Conservation (phyloP, 2,797 vertebrate genomes). For the Gadopsis bispinosus region DNA sequence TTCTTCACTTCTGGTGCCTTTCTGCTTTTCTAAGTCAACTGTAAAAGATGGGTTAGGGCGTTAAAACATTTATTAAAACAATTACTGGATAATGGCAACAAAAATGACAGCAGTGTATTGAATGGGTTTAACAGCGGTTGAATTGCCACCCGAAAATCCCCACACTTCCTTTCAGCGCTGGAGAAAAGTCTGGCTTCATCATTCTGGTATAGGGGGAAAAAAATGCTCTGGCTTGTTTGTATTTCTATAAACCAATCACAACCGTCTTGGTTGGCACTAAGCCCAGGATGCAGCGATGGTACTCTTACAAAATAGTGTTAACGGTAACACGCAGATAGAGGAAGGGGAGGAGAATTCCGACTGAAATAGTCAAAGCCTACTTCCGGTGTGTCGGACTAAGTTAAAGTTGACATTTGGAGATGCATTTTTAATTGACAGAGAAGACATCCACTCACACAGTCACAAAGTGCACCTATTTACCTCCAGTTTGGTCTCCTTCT, state of each 20-base stretch:
- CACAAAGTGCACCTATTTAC: constrained; percentile 28
- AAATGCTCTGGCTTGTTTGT: no score
- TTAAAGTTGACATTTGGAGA: neutral
- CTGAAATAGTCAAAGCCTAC: no score
- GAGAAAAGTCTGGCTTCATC: no score
- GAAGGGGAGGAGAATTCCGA: no score
- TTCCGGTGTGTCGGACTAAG: no score
- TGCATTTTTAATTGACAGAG: neutral
- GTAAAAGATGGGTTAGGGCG: neutral
- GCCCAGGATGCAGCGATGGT: no score
- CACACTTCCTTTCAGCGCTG: no score
- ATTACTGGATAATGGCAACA: neutral
- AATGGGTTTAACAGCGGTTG: neutral
- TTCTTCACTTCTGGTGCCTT: constrained; percentile 4
- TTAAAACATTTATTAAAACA: neutral
- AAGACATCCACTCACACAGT: neutral
- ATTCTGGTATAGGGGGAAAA: no score
- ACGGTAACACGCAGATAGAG: no score
- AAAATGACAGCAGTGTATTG: neutral
- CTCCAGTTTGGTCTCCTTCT: constrained; percentile 19
- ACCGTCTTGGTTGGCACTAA: no score
- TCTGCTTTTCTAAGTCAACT: constrained; percentile 38
- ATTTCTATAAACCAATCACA: no score
- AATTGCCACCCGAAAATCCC: neutral
- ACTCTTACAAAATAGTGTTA: no score